phyloP scores from a whole-genome alignment of 1,140 invertebrate species.

The Cyclargus thomasi region DNA sequence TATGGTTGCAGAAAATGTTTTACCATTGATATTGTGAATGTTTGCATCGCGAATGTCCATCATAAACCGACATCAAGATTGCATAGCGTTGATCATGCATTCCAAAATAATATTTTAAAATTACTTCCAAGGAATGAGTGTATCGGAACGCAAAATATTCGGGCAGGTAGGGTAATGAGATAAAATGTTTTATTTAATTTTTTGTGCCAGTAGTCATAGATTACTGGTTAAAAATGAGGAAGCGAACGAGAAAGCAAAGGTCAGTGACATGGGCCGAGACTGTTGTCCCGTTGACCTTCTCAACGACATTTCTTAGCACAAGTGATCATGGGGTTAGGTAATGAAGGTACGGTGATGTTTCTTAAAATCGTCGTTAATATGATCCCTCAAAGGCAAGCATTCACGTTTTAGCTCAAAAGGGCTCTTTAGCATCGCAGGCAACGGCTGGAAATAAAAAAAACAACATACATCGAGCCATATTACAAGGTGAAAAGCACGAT shows the following conservation, averaged over 20 bases:
- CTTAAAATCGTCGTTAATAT: constrained; percentile 72
- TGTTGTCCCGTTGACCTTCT: constrained; percentile 38
- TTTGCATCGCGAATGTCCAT: constrained; percentile 56
- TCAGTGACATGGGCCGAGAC: constrained; percentile 36
- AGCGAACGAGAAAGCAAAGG: constrained; percentile 61
- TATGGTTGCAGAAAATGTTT: constrained; percentile 65
- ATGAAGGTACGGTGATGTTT: constrained; percentile 67
- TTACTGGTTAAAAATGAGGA: constrained; percentile 61
- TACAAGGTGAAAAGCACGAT: constrained; percentile 61
- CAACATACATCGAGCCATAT: constrained; percentile 74
- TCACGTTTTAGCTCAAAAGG: constrained; percentile 75
- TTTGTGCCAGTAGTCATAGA: constrained; percentile 62
- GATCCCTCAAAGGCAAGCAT: constrained; percentile 74
- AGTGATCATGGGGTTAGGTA: constrained; percentile 68
- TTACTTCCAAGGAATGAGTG: constrained; percentile 67
- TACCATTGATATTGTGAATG: constrained; percentile 69
- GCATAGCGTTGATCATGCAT: constrained; percentile 60
- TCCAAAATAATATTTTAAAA: constrained; percentile 46
- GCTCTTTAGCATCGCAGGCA: constrained; percentile 74
- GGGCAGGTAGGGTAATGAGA: constrained; percentile 32
- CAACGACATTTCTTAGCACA: constrained; percentile 63
- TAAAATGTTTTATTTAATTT: constrained; percentile 31
- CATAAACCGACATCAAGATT: constrained; percentile 53
- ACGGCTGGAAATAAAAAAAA: constrained; percentile 76
- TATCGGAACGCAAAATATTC: constrained; percentile 44